Evolutionary conservation across 2,113 vertebrate species (phyloP).

Genomic region (Macaca mulatta): DNA sequence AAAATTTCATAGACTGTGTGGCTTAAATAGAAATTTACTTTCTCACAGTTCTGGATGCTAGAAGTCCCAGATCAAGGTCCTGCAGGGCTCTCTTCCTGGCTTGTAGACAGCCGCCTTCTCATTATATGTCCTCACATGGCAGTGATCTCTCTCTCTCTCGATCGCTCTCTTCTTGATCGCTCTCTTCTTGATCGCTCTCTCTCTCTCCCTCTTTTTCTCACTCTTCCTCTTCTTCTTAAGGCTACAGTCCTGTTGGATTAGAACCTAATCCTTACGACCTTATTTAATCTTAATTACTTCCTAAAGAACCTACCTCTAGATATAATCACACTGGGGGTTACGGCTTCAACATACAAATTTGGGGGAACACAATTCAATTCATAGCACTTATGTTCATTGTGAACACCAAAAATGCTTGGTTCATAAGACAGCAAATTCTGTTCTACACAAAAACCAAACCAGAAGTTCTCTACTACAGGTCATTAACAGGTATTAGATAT

Average conservation of each 20-base stretch:
- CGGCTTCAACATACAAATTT: neutral
- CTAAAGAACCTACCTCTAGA: neutral
- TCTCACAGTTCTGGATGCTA: neutral
- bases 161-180: neutral
- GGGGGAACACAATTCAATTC: neutral
- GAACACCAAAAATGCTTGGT: neutral
- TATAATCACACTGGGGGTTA: neutral
- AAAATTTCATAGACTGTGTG: neutral
- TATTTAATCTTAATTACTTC: neutral
- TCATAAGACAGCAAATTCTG: neutral
- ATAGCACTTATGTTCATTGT: neutral
- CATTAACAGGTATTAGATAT: neutral
- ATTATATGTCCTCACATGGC: neutral
- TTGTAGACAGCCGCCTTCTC: neutral
- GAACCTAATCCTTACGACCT: neutral
- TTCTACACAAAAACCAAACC: conserved; percentile 7
- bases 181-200: neutral
- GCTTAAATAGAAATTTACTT: neutral
- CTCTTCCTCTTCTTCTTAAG: neutral
- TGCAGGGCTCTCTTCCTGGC: neutral
- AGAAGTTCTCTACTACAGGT: neutral
- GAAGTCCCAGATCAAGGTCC: neutral
- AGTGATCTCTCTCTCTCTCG: neutral
- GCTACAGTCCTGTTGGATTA: neutral
- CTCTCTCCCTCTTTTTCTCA: no score